Base-by-base conservation (phyloP, 2,888 invertebrate genomes). In the Cephus pulcher region DNA sequence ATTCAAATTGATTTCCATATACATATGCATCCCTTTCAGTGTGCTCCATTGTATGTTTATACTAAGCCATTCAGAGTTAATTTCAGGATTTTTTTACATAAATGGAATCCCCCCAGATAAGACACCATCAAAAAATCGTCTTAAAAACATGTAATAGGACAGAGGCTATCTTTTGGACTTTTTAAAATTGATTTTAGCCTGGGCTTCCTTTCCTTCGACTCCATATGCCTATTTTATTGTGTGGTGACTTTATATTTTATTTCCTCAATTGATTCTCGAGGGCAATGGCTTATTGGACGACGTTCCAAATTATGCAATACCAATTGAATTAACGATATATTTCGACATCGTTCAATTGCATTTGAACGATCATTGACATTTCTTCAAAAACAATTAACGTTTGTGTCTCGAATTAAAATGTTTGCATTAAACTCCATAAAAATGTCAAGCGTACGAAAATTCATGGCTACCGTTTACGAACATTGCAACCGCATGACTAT, bases 11-110 rank as follows among this genome's bases (percentile, higher is more conserved):
- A 84, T 85, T 88, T 84, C 84, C 83, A 82, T 81, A 80, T 56
- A 82, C 81, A 81, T 56, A 56, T 80, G 81, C 23, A 56, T 86
- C 83, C 80, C 80, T 81, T 84, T 84, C 80, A 80, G 81, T 81
- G 84, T 83, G 83, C 82, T 81, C 86, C 84, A 89, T 89, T 89
- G 89, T 88, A 86, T 88, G 88, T 83, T 89, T 88, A 89, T 88
- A 82, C 80, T 69, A 33, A 56, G 70, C 85, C 86, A 83, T 82
- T 70, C 75, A n/a, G 69, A 75, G 78, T 80, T 75, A 56, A 35
- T 69, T 74, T 75, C 70, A 75, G 78, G 80, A 83, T 80, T 77
- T 73, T 79, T 75, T 74, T n/a, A 34, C 73, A 68, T 74, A 68
- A 78, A 77, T 75, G 75, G 40, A 76, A 9, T 56, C 23, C 56